Evolutionary conservation across 2,113 vertebrate genomes (phyloP).

Genomic region (Ciconia maguari): DNA sequence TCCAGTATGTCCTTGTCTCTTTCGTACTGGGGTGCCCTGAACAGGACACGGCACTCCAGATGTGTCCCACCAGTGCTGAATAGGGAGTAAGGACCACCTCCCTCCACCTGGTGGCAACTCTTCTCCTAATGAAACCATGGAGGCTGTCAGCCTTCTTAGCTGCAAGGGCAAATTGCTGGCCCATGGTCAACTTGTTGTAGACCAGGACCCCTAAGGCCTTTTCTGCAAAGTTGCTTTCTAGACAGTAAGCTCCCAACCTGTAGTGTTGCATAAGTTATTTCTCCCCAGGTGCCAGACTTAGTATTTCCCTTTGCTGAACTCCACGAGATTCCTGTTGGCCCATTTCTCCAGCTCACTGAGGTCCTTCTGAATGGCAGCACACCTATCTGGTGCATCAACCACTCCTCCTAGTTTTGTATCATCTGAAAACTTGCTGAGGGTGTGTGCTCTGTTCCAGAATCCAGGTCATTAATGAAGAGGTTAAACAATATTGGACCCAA

Average conservation of each 20-base stretch:
- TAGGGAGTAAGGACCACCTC: background rate
- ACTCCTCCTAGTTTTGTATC: background rate
- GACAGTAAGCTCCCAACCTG: background rate
- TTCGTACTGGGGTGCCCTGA: background rate
- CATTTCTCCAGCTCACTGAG: background rate
- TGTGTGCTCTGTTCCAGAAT: rapidly evolving
- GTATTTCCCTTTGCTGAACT: background rate
- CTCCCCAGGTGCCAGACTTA: background rate
- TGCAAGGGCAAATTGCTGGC: background rate
- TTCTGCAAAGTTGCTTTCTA: background rate
- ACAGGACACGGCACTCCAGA: background rate
- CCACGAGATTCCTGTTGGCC: background rate
- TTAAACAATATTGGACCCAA: background rate
- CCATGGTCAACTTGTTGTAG: background rate
- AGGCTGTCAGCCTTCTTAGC: background rate
- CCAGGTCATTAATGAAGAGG: background rate
- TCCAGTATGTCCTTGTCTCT: background rate
- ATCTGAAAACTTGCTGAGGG: background rate
- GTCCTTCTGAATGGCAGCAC: background rate
- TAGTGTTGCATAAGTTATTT: background rate
- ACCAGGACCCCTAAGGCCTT: background rate
- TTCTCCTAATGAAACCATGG: background rate
- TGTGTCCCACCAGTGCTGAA: background rate
- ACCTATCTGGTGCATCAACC: background rate
- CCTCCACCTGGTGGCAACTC: background rate